phyloP scores from a whole-genome alignment of 2,113 vertebrate genomes.

The Hippoglossus stenolepis region DNA sequence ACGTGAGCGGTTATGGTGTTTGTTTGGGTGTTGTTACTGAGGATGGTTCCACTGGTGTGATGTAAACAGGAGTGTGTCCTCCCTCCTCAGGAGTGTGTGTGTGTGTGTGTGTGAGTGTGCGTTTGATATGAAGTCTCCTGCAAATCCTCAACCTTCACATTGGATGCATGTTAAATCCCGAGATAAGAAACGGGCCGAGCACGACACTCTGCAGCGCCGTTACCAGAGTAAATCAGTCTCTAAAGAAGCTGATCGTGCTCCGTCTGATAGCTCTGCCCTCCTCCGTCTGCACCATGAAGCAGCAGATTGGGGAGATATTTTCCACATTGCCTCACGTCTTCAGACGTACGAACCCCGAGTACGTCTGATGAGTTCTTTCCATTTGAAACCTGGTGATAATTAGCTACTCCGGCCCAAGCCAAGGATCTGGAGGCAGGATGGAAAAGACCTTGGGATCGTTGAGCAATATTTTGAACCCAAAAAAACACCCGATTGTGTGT shows the following conservation, averaged over 20 bases:
- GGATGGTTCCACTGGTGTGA: constrained; percentile 6
- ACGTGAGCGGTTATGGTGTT: constrained; percentile 21
- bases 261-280: constrained; percentile 19
- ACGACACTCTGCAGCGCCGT: background rate
- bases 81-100: background rate
- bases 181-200: background rate
- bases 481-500: constrained; percentile 40
- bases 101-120: background rate
- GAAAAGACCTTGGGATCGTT: constrained; percentile 61
- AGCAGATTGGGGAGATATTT: constrained; percentile 47
- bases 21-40: background rate
- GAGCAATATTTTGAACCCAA: constrained; percentile 60
- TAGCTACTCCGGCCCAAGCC: constrained; percentile 49
- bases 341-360: constrained; percentile 31
- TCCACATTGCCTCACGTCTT: constrained; percentile 57
- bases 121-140: background rate
- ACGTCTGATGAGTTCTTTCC: constrained; percentile 69
- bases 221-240: background rate
- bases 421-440: constrained; percentile 54
- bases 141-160: background rate
- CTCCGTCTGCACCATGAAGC: constrained; percentile 23
- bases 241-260: background rate
- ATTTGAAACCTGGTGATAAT: constrained; percentile 74
- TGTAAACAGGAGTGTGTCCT: constrained; percentile 26
- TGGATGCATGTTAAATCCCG: background rate